Evolutionary conservation across 2,888 invertebrate genomes (phyloP).

Genomic region (Lasioglossum vierecki): DNA sequence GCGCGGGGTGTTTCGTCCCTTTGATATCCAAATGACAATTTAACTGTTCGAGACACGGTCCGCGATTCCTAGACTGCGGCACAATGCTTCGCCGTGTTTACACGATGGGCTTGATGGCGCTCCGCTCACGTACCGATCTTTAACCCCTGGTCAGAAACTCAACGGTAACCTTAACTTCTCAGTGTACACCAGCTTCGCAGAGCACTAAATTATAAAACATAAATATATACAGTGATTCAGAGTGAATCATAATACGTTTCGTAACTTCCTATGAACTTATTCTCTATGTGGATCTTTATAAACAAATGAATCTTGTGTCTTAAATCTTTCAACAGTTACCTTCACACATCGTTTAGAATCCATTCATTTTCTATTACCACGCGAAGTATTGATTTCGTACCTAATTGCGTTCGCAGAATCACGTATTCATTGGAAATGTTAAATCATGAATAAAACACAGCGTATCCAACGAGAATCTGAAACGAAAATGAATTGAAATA

Average conservation of each 20-base stretch:
- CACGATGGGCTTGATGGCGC: neutral
- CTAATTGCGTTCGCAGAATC: neutral
- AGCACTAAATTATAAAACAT: too few relatives aligned
- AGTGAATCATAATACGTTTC: too few relatives aligned
- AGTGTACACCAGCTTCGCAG: neutral
- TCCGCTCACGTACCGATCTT: neutral
- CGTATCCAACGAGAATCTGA: neutral
- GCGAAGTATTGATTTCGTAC: neutral
- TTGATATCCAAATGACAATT: slow-evolving; percentile 84
- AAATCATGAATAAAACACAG: neutral
- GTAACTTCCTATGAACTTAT: too few relatives aligned
- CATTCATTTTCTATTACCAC: neutral
- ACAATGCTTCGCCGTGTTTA: neutral
- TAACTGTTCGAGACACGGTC: slow-evolving; percentile 79
- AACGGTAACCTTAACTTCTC: neutral
- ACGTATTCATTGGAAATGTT: neutral
- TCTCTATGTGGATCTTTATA: too few relatives aligned
- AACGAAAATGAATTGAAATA: neutral
- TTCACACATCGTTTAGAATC: neutral
- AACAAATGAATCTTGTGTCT: neutral
- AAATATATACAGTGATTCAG: too few relatives aligned
- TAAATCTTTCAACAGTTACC: neutral
- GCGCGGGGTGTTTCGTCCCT: slow-evolving; percentile 80
- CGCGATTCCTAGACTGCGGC: neutral
- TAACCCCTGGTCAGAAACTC: neutral